phyloP scores from a whole-genome alignment of 2,888 invertebrate genomes.

The Operophtera brumata region DNA sequence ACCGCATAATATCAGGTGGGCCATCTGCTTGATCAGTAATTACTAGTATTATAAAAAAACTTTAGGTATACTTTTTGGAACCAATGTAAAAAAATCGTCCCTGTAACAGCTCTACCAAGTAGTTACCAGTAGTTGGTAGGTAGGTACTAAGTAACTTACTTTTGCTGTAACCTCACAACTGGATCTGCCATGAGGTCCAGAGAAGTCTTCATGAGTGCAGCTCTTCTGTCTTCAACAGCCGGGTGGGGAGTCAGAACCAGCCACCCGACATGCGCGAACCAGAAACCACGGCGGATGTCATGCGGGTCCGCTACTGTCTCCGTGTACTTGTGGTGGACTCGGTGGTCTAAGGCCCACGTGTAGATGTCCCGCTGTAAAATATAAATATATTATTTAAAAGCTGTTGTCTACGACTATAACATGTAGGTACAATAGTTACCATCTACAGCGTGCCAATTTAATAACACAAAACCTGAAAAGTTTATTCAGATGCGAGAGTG shows the following conservation, averaged over 20 bases:
- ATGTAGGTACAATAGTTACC: no score
- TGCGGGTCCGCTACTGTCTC: conserved; percentile 93
- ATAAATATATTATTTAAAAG: not conserved
- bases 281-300: conserved; percentile 91
- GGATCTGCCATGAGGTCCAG: conserved; percentile 87
- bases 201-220: conserved; percentile 78
- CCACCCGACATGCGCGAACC: conserved; percentile 97
- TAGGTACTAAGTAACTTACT: conserved; percentile 58
- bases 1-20: no score
- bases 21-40: no score
- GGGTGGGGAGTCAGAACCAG: conserved; percentile 92
- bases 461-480: no score
- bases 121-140: no score
- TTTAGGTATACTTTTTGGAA: no score
- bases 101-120: no score
- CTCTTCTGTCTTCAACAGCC: conserved; percentile 84
- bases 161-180: conserved; percentile 88
- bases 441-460: no score
- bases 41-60: no score
- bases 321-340: conserved; percentile 93
- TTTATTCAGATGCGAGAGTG: no score
- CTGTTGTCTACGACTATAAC: no score
- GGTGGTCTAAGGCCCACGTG: conserved; percentile 92
- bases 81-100: no score
- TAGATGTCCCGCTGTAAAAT: conserved; percentile 87